These are phyloP conservation scores for Thrips palmi DNA, from an alignment of 1,140 invertebrate genomes.

Conservation along the genomic window DNA sequence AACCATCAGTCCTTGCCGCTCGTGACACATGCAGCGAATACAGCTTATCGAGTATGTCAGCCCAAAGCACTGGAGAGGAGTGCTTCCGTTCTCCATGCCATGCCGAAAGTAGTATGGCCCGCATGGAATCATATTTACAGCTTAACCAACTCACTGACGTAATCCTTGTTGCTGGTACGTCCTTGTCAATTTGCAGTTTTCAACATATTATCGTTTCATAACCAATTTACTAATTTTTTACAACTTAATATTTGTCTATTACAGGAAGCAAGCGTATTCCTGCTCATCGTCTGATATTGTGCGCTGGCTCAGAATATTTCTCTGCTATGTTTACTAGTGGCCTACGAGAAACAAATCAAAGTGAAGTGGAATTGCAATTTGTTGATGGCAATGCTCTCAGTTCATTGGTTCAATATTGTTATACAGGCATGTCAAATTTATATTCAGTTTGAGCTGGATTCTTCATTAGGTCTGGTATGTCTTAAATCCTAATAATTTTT, in stretches of 20 bases:
- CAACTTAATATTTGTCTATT: too few species aligned
- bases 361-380: conserved; percentile 64
- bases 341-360: conserved; percentile 62
- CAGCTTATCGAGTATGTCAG: conserved; percentile 25
- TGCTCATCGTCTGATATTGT: conserved; percentile 57
- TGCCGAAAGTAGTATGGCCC: conserved; percentile 56
- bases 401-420: conserved; percentile 71
- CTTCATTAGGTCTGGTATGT: conserved; percentile 1
- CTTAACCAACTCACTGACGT: conserved; percentile 65
- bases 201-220: conserved; percentile 14
- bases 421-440: conserved; percentile 43
- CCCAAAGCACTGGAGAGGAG: conserved; percentile 58
- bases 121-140: conserved; percentile 64
- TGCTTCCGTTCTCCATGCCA: conserved; percentile 60
- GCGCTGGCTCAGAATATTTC: conserved; percentile 85
- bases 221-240: conserved; percentile 17
- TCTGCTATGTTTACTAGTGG: conserved; percentile 86
- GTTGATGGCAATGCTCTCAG: conserved; percentile 70
- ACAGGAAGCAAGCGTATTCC: conserved; percentile 35
- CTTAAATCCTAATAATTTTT: conserved; percentile 8
- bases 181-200: neutral
- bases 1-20: too few species aligned
- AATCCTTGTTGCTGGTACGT: conserved; percentile 50
- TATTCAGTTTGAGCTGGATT: conserved; percentile 8
- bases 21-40: too few species aligned